Percentiles rank a stretch among this genome's conserved stretches.
Evolutionary conservation across 2,113 vertebrate species (phyloP).

Genomic region (Panthera uncia): DNA sequence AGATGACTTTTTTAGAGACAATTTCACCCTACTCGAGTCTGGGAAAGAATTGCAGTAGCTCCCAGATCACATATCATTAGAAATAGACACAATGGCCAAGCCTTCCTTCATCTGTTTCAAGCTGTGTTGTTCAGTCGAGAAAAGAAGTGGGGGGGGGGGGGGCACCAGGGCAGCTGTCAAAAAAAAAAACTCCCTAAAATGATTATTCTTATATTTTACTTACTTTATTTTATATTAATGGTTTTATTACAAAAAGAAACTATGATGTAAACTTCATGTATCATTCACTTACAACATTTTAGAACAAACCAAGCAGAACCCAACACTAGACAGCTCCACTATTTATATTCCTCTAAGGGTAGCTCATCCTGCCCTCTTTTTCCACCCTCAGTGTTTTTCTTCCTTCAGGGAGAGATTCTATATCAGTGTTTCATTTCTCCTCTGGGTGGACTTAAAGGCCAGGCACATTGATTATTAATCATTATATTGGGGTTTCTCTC

Average conservation of each 20-base stretch:
- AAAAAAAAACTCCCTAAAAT: background rate
- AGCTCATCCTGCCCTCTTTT: conserved; percentile 56
- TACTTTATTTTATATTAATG: conserved; percentile 73
- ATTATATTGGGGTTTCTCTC: conserved; percentile 82
- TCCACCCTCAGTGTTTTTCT: conserved; percentile 76
- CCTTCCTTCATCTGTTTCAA: conserved; percentile 55
- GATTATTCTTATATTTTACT: conserved; percentile 69
- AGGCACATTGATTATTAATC: conserved; percentile 89
- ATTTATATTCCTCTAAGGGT: conserved; percentile 69
- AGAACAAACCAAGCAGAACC: conserved; percentile 63
- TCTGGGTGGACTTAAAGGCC: conserved; percentile 83
- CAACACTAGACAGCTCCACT: conserved; percentile 55
- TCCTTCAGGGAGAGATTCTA: conserved; percentile 80
- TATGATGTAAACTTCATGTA: conserved; percentile 69
- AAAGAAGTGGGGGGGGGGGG: background rate
- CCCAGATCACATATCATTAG: conserved; percentile 48
- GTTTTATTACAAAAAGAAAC: conserved; percentile 71
- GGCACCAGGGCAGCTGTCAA: background rate
- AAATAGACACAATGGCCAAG: conserved; percentile 47
- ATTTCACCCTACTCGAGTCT: conserved; percentile 44
- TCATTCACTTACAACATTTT: conserved; percentile 69
- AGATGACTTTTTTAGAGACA: conserved; percentile 52
- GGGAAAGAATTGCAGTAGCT: conserved; percentile 65
- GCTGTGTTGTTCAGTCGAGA: background rate
- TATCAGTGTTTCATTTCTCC: conserved; percentile 81